These are phyloP conservation scores for Crotalus horridus DNA, from an alignment of 2,113 vertebrate species.

Conservation along the genomic window DNA sequence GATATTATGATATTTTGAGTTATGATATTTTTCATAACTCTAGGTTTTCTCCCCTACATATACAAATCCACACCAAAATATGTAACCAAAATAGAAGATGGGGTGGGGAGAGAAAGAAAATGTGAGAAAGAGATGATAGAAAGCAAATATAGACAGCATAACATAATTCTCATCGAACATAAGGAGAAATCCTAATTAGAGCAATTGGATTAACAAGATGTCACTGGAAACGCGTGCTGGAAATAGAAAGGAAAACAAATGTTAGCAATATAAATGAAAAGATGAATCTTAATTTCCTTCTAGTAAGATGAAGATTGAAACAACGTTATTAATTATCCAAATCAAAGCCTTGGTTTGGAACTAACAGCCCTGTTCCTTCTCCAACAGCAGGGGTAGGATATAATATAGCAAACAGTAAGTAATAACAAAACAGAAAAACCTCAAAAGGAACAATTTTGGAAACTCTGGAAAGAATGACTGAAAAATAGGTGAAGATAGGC, in stretches of 20 bases:
- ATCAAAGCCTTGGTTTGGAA: constrained; percentile 21
- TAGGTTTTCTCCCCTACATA: neutral
- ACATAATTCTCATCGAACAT: constrained; percentile 11
- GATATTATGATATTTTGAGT: constrained; percentile 16
- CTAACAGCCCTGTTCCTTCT: neutral
- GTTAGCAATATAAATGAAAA: constrained; percentile 44
- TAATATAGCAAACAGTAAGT: neutral
- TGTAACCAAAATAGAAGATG: constrained; percentile 1
- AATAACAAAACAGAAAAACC: neutral
- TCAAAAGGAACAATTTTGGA: neutral
- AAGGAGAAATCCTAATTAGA: constrained; percentile 22
- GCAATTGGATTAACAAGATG: constrained; percentile 24
- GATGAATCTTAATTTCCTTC: constrained; percentile 12
- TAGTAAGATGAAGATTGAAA: constrained; percentile 5
- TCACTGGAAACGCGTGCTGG: constrained; percentile 31
- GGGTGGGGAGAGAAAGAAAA: neutral
- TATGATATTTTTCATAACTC: constrained; percentile 40
- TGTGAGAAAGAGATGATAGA: neutral
- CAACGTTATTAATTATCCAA: constrained; percentile 15
- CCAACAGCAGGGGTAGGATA: neutral
- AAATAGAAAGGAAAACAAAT: constrained; percentile 58
- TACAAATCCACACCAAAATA: neutral
- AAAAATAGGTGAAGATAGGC: neutral
- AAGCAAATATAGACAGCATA: constrained; percentile 8
- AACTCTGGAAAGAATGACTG: neutral